Evolutionary conservation across 1,140 invertebrate genomes (phyloP).

Genomic region (Grapholita molesta): DNA sequence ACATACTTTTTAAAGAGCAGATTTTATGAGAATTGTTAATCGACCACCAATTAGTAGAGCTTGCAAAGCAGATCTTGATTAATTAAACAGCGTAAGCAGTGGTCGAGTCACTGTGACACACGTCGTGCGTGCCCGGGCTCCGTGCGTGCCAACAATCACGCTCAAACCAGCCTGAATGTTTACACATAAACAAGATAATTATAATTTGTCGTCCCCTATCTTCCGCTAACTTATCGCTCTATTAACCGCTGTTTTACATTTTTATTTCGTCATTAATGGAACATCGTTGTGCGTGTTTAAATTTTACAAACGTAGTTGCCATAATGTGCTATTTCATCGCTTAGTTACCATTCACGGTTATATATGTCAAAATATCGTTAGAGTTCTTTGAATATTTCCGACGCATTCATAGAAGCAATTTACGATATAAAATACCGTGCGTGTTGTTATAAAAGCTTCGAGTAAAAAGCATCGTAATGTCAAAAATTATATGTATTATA

Average conservation of each 20-base stretch:
- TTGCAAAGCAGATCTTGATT: neutral
- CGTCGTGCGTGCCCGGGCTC: slow-evolving; percentile 29
- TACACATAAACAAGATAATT: slow-evolving; percentile 62
- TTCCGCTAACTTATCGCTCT: slow-evolving; percentile 49
- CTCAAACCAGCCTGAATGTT: slow-evolving; percentile 53
- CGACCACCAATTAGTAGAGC: neutral
- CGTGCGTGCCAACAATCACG: slow-evolving; percentile 54
- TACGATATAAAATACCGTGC: slow-evolving; percentile 36
- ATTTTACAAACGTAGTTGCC: slow-evolving; percentile 7
- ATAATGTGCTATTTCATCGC: neutral
- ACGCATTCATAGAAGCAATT: neutral
- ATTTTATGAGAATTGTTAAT: neutral
- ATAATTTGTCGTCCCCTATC: slow-evolving; percentile 53
- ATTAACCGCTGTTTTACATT: slow-evolving; percentile 45
- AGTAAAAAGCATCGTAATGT: slow-evolving; percentile 43
- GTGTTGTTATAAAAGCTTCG: slow-evolving; percentile 36
- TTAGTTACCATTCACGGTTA: neutral
- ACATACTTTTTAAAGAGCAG: no score
- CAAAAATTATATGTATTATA: slow-evolving; percentile 67
- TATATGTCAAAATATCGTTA: neutral
- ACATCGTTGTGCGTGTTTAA: slow-evolving; percentile 16
- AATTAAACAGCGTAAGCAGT: slow-evolving; percentile 47
- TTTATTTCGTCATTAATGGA: slow-evolving; percentile 25
- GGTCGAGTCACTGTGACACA: slow-evolving; percentile 35
- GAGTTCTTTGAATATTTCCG: neutral